Base-by-base conservation (phyloP, 2,888 invertebrate species). In the Lithophane semibrunnea region DNA sequence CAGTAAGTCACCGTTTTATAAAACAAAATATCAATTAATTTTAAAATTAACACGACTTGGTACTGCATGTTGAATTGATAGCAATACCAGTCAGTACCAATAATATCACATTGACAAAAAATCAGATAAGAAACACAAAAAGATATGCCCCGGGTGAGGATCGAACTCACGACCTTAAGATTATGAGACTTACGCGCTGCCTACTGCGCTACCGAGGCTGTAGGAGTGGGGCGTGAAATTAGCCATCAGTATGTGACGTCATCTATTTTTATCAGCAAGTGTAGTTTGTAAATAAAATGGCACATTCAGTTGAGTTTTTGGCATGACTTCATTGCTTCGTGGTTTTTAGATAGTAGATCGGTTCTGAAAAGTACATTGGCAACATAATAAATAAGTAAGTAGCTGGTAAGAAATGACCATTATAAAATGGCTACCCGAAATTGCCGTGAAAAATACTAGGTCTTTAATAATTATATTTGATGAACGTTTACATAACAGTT, bases 171-270 rank as follows among this genome's bases (percentile, higher is more conserved):
- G 98, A 98, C 98, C 98, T 98, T 98, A 97, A 98, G 98, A 98
- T 98, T 98, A 98, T 98, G 98, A 98, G 98, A 98, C 98, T 98
- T 98, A 98, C 98, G 98, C 98, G 98, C 98, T 98, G 97, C 98
- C 98, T 97, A 98, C 98, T 98, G 98, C 98, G 98, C 98, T 97
- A 98, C 97, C 98, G 98, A 98, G 98, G 98, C 98, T 58, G n/a
- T 8, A 12, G 1, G 12, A 84, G 18, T 3, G n/a, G 13, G 54
- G 16, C 2, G 69, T 60, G 49, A 84, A 83, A 77, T 77, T 73
- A 18, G 29, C 12, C 2, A 58, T 37, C 0, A 1, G 0, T 52
- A 21, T 47, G 10, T 66, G 56, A 66, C 65, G 65, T 80, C 54
- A 74, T 66, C 18, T 73, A 73, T 78, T 78, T 79, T 58, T 58